These are phyloP conservation scores for Podabrus alpinus DNA, from an alignment of 2,888 invertebrate genomes.

Conservation along the genomic window DNA sequence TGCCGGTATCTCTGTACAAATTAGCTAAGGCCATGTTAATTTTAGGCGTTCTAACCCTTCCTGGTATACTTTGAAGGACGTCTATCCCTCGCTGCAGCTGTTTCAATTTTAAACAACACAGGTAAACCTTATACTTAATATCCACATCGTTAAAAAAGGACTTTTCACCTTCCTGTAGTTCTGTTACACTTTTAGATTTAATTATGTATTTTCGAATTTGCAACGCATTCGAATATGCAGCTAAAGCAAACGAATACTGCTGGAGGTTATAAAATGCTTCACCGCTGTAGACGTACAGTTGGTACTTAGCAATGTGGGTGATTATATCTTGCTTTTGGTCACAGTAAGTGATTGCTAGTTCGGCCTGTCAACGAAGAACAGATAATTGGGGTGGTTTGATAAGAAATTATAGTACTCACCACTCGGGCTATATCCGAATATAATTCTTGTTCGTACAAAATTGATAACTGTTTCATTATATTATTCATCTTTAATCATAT, in stretches of 20 bases:
- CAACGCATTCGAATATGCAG: constrained; percentile 66
- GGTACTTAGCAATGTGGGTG: constrained; percentile 66
- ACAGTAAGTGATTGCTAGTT: constrained; percentile 65
- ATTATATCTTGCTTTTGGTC: constrained; percentile 69
- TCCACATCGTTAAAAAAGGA: constrained; percentile 66
- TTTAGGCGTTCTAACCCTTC: constrained; percentile 70
- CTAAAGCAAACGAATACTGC: constrained; percentile 71
- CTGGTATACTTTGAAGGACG: constrained; percentile 62
- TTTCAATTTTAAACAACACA: constrained; percentile 69
- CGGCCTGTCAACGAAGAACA: constrained; percentile 59
- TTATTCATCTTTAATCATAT: constrained; percentile 57
- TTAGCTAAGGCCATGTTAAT: constrained; percentile 78
- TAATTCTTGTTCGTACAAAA: constrained; percentile 70
- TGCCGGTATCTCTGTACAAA: constrained; percentile 70
- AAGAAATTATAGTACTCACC: constrained; percentile 57
- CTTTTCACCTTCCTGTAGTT: constrained; percentile 56
- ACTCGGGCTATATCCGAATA: constrained; percentile 72
- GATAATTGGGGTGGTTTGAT: not conserved
- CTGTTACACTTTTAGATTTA: constrained; percentile 57
- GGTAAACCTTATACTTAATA: constrained; percentile 73
- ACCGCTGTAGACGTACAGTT: constrained; percentile 70
- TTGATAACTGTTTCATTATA: constrained; percentile 69
- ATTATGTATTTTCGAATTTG: constrained; percentile 67
- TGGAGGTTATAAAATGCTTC: constrained; percentile 70
- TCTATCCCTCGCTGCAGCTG: constrained; percentile 66